These are phyloP conservation scores for Arizona elegans DNA, from an alignment of 2,113 vertebrate species.

Conservation along the genomic window DNA sequence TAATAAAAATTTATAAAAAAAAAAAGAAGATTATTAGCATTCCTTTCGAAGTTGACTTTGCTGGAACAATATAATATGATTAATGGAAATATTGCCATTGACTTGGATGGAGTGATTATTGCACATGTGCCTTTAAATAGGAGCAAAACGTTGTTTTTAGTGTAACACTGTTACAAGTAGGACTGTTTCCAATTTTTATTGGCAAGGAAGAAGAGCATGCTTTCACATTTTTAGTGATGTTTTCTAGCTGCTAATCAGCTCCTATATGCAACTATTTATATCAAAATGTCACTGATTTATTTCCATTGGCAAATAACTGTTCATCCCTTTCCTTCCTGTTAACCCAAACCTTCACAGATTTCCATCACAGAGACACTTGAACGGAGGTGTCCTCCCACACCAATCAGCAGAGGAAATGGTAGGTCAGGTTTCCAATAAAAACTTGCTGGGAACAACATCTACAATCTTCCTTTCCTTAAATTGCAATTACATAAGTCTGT, in stretches of 20 bases:
- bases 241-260: neutral
- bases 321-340: constrained; percentile 21
- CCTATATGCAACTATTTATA: neutral
- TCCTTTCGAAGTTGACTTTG: neutral
- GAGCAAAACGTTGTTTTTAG: neutral
- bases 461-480: constrained; percentile 27
- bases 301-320: neutral
- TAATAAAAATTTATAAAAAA: too few species aligned
- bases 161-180: neutral
- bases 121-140: neutral
- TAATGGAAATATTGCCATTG: neutral
- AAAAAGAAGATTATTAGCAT: neutral
- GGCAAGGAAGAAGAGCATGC: neutral
- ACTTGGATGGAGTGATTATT: neutral
- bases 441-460: constrained; percentile 2
- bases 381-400: constrained; percentile 25
- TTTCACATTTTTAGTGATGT: neutral
- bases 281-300: constrained; percentile 1
- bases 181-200: neutral
- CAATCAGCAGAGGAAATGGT: constrained; percentile 42
- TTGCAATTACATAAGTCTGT: constrained; percentile 21
- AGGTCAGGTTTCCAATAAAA: constrained; percentile 46
- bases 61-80: neutral
- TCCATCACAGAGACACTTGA: neutral
- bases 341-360: constrained; percentile 26